Conservation (phyloP, 2,113 vertebrate species). For the Mormyrus iriodes region DNA sequence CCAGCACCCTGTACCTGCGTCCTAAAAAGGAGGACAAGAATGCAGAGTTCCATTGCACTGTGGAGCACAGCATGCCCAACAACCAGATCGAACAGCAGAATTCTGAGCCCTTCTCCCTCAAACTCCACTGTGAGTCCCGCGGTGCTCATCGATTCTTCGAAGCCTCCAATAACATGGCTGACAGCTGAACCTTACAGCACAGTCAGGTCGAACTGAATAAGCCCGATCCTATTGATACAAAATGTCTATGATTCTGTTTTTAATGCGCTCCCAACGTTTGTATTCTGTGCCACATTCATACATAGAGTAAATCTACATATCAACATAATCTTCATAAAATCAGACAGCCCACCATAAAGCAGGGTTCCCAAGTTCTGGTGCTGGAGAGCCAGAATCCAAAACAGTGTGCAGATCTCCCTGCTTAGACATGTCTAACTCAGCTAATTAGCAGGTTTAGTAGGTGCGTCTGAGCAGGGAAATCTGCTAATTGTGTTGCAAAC, state of each 20-base stretch:
- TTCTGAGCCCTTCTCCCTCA: conserved; percentile 60
- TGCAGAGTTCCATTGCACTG: conserved; percentile 62
- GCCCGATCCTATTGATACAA: not conserved
- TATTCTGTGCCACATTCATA: not conserved
- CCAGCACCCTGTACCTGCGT: conserved; percentile 65
- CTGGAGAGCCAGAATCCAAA: not conserved
- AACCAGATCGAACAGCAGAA: conserved; percentile 40
- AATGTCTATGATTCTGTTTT: not conserved
- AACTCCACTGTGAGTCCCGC: conserved; percentile 73
- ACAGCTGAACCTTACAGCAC: not conserved
- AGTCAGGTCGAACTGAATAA: not conserved
- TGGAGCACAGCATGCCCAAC: conserved; percentile 59
- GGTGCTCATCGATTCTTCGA: not conserved
- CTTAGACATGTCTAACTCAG: not conserved
- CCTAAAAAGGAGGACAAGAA: conserved; percentile 63
- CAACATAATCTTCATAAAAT: not conserved
- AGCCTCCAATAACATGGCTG: not conserved
- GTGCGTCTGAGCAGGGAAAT: not conserved
- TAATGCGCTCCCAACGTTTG: not conserved
- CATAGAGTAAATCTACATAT: not conserved
- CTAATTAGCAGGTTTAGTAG: not conserved
- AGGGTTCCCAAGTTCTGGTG: not conserved
- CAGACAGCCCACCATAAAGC: not conserved
- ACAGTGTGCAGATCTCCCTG: not conserved
- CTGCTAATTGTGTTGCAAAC: not conserved